Percentiles rank a stretch among this genome's conserved stretches.
Conservation (phyloP, 2,888 invertebrate species). For the Melangyna quadrimaculata region DNA sequence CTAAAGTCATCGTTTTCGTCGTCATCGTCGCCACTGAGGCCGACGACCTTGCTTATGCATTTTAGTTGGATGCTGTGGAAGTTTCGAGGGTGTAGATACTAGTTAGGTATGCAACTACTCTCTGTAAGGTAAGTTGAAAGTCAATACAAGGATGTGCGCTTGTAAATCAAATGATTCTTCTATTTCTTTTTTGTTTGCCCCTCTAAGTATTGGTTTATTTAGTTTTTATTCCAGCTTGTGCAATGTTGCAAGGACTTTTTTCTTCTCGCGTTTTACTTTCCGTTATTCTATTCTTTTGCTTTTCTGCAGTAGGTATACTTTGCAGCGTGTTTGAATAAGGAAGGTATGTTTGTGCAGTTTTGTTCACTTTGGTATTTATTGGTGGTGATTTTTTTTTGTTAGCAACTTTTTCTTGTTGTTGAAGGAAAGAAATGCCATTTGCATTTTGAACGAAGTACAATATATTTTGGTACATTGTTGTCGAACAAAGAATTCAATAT, state of each 20-base stretch:
- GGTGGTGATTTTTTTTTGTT: slow-evolving; percentile 20
- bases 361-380: slow-evolving; percentile 61
- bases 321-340: slow-evolving; percentile 57
- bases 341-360: slow-evolving; percentile 31
- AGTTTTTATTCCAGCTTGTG: slow-evolving; percentile 63
- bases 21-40: slow-evolving; percentile 58
- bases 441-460: slow-evolving; percentile 63
- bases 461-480: slow-evolving; percentile 20
- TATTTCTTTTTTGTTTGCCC: slow-evolving; percentile 1
- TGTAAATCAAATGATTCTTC: slow-evolving; percentile 68
- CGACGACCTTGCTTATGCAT: slow-evolving; percentile 63
- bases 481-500: slow-evolving; percentile 12
- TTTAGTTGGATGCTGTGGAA: slow-evolving; percentile 2
- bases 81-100: not conserved
- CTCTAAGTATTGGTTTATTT: slow-evolving; percentile 67
- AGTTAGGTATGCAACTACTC: slow-evolving; percentile 19
- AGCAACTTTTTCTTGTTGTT: not conserved
- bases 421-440: slow-evolving; percentile 47
- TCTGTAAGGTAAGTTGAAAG: slow-evolving; percentile 44
- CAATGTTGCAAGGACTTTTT: slow-evolving; percentile 64
- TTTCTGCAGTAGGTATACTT: not conserved
- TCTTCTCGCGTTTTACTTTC: not conserved
- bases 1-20: slow-evolving; percentile 1
- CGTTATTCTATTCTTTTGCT: not conserved
- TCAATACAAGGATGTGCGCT: slow-evolving; percentile 70